phyloP scores from a whole-genome alignment of 1,140 invertebrate species.

The Mizuhopecten yessoensis region DNA sequence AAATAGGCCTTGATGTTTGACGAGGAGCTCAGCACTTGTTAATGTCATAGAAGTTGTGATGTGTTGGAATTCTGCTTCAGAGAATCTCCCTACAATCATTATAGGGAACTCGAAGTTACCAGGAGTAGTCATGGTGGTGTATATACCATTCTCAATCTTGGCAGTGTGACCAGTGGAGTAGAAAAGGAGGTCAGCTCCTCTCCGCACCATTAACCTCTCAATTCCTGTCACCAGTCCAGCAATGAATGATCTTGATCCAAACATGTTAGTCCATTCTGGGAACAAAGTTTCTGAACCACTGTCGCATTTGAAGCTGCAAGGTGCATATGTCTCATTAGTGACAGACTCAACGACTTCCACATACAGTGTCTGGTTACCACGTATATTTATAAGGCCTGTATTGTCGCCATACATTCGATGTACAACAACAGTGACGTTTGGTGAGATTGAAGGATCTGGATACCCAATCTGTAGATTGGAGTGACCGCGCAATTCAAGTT shows the following conservation, averaged over 20 bases:
- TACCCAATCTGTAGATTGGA: slow-evolving; percentile 75
- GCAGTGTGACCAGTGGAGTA: slow-evolving; percentile 74
- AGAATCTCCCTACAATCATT: slow-evolving; percentile 68
- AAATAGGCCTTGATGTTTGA: slow-evolving; percentile 73
- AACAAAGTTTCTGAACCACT: slow-evolving; percentile 71
- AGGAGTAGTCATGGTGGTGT: slow-evolving; percentile 68
- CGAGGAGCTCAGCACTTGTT: slow-evolving; percentile 68
- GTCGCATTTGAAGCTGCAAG: slow-evolving; percentile 76
- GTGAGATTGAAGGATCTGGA: slow-evolving; percentile 56
- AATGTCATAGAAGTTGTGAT: slow-evolving; percentile 68
- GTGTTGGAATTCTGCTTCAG: slow-evolving; percentile 70
- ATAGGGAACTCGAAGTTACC: slow-evolving; percentile 74
- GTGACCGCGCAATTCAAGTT: slow-evolving; percentile 71
- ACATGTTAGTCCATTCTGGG: slow-evolving; percentile 70
- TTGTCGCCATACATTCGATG: slow-evolving; percentile 73
- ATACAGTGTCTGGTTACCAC: slow-evolving; percentile 70
- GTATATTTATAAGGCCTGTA: slow-evolving; percentile 74
- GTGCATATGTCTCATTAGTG: slow-evolving; percentile 73
- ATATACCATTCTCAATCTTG: slow-evolving; percentile 70
- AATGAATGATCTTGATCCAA: slow-evolving; percentile 72
- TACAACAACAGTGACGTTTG: slow-evolving; percentile 67
- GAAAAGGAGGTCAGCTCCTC: slow-evolving; percentile 71
- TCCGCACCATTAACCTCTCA: slow-evolving; percentile 68
- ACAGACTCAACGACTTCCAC: slow-evolving; percentile 75
- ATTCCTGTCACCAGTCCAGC: slow-evolving; percentile 74